phyloP scores from a whole-genome alignment of 2,113 vertebrate genomes.

The Spea multiplicata region DNA sequence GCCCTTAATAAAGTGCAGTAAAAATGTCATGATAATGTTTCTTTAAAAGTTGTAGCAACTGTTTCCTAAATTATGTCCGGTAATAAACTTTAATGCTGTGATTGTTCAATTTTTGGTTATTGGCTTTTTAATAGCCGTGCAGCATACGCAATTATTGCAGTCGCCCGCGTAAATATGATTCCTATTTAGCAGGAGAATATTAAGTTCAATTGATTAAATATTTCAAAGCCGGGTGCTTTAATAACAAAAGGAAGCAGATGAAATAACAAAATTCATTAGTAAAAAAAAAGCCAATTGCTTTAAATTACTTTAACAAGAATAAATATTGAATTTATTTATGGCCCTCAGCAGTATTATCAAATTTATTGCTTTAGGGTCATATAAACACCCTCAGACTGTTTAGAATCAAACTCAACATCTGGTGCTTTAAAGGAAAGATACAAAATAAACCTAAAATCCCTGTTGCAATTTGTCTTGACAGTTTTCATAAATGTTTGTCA shows the following conservation, averaged over 20 bases:
- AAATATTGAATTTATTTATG: slow-evolving; percentile 55
- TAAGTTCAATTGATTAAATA: slow-evolving; percentile 45
- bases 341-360: slow-evolving; percentile 47
- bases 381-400: slow-evolving; percentile 44
- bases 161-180: slow-evolving; percentile 24
- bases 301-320: slow-evolving; percentile 50
- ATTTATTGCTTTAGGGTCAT: slow-evolving; percentile 52
- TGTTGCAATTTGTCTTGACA: neutral
- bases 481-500: neutral
- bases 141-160: slow-evolving; percentile 26
- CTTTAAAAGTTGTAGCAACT: slow-evolving; percentile 8
- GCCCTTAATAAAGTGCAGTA: neutral
- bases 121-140: slow-evolving; percentile 10
- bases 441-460: neutral
- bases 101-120: slow-evolving; percentile 40
- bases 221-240: slow-evolving; percentile 31
- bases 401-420: slow-evolving; percentile 28
- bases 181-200: slow-evolving; percentile 34
- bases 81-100: slow-evolving; percentile 43
- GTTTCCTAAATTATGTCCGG: slow-evolving; percentile 19
- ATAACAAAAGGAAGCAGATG: slow-evolving; percentile 27
- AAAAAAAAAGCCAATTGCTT: slow-evolving; percentile 43
- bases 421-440: slow-evolving; percentile 44
- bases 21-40: neutral
- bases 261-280: slow-evolving; percentile 30